Evolutionary conservation across 2,113 vertebrate species (phyloP).

Genomic region (Solea solea): DNA sequence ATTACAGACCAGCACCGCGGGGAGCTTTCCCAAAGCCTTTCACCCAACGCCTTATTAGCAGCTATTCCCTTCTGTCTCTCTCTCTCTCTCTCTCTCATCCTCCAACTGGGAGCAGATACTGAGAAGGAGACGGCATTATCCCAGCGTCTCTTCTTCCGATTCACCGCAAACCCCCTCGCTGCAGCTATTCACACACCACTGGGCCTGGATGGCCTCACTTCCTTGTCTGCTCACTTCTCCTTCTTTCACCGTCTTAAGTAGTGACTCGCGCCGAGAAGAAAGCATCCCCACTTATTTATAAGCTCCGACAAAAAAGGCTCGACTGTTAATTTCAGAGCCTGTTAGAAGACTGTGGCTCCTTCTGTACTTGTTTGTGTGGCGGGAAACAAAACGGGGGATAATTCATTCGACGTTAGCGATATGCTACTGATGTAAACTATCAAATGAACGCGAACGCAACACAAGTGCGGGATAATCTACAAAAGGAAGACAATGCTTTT

Average conservation of each 20-base stretch:
- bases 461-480: background rate
- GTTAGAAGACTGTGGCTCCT: slow-evolving; percentile 64
- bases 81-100: slow-evolving; percentile 44
- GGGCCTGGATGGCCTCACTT: slow-evolving; percentile 47
- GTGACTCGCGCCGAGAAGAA: slow-evolving; percentile 40
- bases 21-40: slow-evolving; percentile 79
- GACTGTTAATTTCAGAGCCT: slow-evolving; percentile 63
- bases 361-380: slow-evolving; percentile 60
- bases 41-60: slow-evolving; percentile 77
- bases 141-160: slow-evolving; percentile 45
- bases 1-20: slow-evolving; percentile 74
- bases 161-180: slow-evolving; percentile 26
- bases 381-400: slow-evolving; percentile 59
- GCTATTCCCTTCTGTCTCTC: slow-evolving; percentile 66
- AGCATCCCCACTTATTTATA: slow-evolving; percentile 57
- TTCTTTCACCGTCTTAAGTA: slow-evolving; percentile 47
- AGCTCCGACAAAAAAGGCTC: slow-evolving; percentile 42
- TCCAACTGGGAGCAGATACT: slow-evolving; percentile 63
- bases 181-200: slow-evolving; percentile 49
- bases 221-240: slow-evolving; percentile 20
- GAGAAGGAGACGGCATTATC: slow-evolving; percentile 52
- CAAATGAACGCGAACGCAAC: slow-evolving; percentile 17
- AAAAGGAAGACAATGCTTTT: slow-evolving; percentile 16
- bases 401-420: slow-evolving; percentile 30
- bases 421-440: slow-evolving; percentile 9